phyloP scores from a whole-genome alignment of 2,888 invertebrate species.

The Rhynchonema sp. region DNA sequence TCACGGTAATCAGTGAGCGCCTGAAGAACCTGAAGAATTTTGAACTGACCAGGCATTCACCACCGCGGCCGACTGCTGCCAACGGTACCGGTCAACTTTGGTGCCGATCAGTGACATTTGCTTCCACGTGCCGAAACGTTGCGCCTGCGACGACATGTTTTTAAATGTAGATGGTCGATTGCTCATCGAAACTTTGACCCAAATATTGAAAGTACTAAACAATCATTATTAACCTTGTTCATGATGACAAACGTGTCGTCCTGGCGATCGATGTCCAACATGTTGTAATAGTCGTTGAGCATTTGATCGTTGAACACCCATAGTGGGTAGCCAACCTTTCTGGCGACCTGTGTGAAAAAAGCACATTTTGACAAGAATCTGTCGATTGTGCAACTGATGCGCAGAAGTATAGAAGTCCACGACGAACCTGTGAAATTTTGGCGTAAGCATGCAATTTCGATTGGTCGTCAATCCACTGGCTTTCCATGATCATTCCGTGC shows the following conservation, averaged over 20 bases:
- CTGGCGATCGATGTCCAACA: background rate
- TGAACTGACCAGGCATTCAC: conserved; percentile 3
- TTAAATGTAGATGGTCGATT: background rate
- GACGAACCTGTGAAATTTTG: background rate
- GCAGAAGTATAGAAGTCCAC: no score
- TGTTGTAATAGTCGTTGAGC: background rate
- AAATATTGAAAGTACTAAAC: background rate
- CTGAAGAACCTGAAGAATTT: no score
- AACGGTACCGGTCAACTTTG: background rate
- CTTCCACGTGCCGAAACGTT: background rate
- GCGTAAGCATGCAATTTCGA: background rate
- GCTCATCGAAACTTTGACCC: background rate
- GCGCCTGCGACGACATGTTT: background rate
- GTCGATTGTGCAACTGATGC: no score
- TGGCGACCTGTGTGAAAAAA: background rate
- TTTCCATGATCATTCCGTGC: background rate
- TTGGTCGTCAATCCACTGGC: background rate
- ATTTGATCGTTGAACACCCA: background rate
- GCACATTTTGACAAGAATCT: no score
- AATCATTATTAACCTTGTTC: background rate
- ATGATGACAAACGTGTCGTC: background rate
- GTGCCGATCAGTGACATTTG: background rate
- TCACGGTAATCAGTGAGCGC: no score
- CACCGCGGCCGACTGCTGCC: background rate
- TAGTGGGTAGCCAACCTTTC: background rate